Evolutionary conservation across 2,113 vertebrate species (phyloP).

Genomic region (Muntiacus muntjak): DNA sequence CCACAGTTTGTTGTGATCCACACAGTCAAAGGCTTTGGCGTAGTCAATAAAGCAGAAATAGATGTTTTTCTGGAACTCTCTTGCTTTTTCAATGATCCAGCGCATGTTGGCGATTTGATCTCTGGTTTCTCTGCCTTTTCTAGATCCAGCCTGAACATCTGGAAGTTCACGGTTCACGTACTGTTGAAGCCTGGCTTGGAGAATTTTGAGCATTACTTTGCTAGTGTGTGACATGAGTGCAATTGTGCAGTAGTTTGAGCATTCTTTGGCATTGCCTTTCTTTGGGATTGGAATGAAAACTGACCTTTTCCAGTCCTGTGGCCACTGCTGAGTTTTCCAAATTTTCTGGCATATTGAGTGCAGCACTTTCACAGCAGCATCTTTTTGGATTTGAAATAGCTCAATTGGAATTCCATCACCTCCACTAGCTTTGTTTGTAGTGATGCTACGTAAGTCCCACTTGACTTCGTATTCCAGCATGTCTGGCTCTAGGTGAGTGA

Average conservation of each 20-base stretch:
- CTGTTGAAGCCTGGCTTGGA: neutral
- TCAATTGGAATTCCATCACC: too few species aligned
- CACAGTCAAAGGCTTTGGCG: neutral
- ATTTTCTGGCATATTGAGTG: neutral
- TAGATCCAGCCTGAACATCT: neutral
- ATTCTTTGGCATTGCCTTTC: neutral
- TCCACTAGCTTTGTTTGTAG: too few species aligned
- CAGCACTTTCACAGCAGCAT: too few species aligned
- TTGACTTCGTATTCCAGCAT: neutral
- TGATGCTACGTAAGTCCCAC: neutral
- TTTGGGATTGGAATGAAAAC: neutral
- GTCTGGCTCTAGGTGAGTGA: neutral
- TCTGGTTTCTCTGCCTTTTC: neutral
- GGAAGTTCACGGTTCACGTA: accelerated
- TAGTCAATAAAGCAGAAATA: neutral
- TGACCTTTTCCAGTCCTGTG: neutral
- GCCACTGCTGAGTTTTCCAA: neutral
- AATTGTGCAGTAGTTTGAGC: neutral
- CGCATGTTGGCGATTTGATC: accelerated
- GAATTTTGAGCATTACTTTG: neutral
- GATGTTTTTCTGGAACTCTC: neutral
- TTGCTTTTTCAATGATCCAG: neutral
- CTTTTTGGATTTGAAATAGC: too few species aligned
- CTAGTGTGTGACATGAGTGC: neutral
- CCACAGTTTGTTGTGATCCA: neutral